A percentile compares a stretch with the other conserved stretches of the same genome.
phyloP scores from a whole-genome alignment of 1,140 invertebrate genomes.

The Stegodyphus dumicola region DNA sequence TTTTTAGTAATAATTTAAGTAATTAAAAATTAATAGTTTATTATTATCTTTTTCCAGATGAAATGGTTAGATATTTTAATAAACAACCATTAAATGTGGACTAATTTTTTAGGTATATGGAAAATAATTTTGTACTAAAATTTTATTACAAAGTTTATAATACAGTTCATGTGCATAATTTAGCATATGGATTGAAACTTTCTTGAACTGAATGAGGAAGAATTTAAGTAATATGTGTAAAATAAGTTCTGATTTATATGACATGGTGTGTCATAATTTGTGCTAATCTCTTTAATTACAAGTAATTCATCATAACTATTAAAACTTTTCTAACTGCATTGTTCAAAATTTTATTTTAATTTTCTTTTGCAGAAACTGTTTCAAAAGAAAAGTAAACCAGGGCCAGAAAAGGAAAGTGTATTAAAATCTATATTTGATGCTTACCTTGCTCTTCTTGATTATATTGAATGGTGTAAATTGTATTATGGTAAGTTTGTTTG shows the following conservation, averaged over 20 bases:
- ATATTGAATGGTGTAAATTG: not conserved
- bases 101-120: too few relatives aligned
- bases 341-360: not conserved
- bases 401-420: not conserved
- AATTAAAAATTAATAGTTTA: too few relatives aligned
- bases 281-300: not conserved
- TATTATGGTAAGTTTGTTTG: not conserved
- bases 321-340: not conserved
- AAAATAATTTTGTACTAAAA: too few relatives aligned
- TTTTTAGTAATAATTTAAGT: too few relatives aligned
- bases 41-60: too few relatives aligned
- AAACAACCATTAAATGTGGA: too few relatives aligned
- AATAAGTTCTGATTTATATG: not conserved
- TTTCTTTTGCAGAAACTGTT: not conserved
- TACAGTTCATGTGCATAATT: too few relatives aligned
- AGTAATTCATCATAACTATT: not conserved
- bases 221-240: not conserved
- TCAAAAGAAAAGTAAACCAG: not conserved
- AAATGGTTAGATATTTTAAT: too few relatives aligned
- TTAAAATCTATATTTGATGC: slow-evolving; percentile 7
- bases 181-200: too few relatives aligned
- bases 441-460: slow-evolving; percentile 1
- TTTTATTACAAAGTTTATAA: too few relatives aligned
- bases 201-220: too few relatives aligned
- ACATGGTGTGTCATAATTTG: not conserved